These are phyloP conservation scores for Phania funesta DNA, from an alignment of 2,888 invertebrate genomes.

Conservation along the genomic window DNA sequence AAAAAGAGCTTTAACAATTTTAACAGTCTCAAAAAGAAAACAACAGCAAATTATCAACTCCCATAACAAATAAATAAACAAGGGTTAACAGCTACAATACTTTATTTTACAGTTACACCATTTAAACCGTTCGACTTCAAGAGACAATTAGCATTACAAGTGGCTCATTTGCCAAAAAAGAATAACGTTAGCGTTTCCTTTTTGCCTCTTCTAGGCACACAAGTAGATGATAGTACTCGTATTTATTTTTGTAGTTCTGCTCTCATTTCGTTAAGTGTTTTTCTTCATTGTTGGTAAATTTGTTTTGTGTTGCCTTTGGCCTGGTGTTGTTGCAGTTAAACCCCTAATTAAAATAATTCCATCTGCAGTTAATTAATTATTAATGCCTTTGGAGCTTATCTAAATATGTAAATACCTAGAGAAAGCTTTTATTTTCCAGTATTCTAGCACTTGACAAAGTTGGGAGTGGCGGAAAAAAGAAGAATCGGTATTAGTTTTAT, in stretches of 20 bases:
- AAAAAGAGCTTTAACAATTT: constrained; percentile 20
- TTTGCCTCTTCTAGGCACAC: not conserved
- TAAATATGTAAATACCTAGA: constrained; percentile 11
- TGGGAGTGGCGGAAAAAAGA: not conserved
- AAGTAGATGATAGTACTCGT: not conserved
- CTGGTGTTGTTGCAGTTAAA: constrained; percentile 74
- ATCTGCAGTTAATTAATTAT: constrained; percentile 81
- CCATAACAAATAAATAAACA: constrained; percentile 36
- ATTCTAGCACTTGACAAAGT: constrained; percentile 18
- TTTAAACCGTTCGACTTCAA: constrained; percentile 41
- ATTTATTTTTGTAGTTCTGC: constrained; percentile 39
- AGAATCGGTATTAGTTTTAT: not conserved
- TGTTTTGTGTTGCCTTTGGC: constrained; percentile 34
- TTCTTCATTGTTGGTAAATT: constrained; percentile 45
- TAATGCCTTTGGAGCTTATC: constrained; percentile 73
- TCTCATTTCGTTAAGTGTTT: constrained; percentile 40
- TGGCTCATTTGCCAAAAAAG: constrained; percentile 42
- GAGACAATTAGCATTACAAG: constrained; percentile 66
- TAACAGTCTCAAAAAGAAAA: constrained; percentile 2
- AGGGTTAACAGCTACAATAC: constrained; percentile 50
- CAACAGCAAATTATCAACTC: constrained; percentile 36
- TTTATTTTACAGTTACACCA: constrained; percentile 43
- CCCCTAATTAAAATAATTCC: constrained; percentile 80
- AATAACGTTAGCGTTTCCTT: constrained; percentile 21
- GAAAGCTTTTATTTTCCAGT: constrained; percentile 25